These are phyloP conservation scores for Alloplasta piceator DNA, from an alignment of 2,888 invertebrate species.

Conservation along the genomic window DNA sequence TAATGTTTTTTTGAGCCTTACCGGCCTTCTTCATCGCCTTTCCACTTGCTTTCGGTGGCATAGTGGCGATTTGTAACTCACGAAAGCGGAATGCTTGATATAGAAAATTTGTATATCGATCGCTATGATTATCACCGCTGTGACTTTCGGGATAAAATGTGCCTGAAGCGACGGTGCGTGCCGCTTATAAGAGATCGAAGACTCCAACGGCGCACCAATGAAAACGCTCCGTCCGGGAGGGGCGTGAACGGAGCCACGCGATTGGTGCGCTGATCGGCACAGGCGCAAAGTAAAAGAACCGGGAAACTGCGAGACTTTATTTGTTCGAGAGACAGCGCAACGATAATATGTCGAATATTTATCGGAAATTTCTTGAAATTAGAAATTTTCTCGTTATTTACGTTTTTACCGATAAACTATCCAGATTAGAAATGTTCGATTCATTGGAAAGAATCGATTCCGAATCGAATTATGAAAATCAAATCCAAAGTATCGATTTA, in stretches of 20 bases:
- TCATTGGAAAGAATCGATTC: no score
- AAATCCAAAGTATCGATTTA: no score
- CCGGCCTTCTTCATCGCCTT: slow-evolving; percentile 84
- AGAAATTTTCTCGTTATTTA: no score
- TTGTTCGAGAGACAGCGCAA: no score
- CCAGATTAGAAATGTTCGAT: no score
- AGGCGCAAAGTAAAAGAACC: no score
- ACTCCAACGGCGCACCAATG: slow-evolving; percentile 37
- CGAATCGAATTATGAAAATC: no score
- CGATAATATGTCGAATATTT: no score
- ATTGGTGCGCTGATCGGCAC: slow-evolving; percentile 47
- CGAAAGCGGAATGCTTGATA: neutral
- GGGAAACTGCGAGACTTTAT: no score
- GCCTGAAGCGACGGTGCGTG: neutral
- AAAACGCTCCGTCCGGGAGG: slow-evolving; percentile 26
- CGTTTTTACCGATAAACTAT: no score
- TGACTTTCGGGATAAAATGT: no score
- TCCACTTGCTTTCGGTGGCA: slow-evolving; percentile 81
- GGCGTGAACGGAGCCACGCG: slow-evolving; percentile 17
- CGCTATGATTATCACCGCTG: neutral
- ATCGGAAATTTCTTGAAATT: no score
- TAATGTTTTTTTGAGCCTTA: slow-evolving; percentile 80
- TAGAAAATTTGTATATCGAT: neutral
- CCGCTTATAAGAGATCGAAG: neutral
- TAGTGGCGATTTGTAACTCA: slow-evolving; percentile 44